These are phyloP conservation scores for Balaeniceps rex DNA, from an alignment of 2,113 vertebrate genomes.

Conservation along the genomic window DNA sequence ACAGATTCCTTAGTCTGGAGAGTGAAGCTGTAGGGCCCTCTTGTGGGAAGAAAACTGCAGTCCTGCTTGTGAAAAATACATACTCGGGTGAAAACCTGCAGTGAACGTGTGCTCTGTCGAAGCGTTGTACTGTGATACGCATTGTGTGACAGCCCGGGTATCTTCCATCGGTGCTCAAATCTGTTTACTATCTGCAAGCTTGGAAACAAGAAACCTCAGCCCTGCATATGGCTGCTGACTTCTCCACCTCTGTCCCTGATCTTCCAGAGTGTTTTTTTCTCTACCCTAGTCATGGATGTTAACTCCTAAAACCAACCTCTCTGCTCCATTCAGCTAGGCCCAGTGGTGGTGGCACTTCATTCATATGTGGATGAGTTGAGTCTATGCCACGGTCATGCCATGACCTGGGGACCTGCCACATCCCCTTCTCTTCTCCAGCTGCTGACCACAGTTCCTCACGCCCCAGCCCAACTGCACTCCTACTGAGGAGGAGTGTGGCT, in stretches of 20 bases:
- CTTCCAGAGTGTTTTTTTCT: not conserved
- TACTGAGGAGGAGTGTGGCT: not conserved
- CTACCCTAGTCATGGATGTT: not conserved
- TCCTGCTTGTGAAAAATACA: not conserved
- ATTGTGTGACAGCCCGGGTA: accelerated
- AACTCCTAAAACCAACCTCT: not conserved
- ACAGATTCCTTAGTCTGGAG: not conserved
- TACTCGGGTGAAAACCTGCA: accelerated
- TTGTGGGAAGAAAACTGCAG: not conserved
- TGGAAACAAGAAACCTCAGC: not conserved
- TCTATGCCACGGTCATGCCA: accelerated
- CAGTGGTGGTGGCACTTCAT: not conserved
- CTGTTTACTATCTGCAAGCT: not conserved
- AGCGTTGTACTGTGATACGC: accelerated
- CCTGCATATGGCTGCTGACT: not conserved
- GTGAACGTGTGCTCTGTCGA: accelerated
- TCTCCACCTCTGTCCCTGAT: not conserved
- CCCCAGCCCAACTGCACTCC: not conserved
- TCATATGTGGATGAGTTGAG: not conserved
- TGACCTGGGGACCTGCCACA: not conserved
- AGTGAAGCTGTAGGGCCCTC: slow-evolving; percentile 23
- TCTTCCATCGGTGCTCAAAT: not conserved
- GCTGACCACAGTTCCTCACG: not conserved
- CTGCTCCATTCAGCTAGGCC: not conserved
- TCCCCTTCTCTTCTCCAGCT: not conserved